These are phyloP conservation scores for Zosterops pallidus DNA, from an alignment of 2,113 vertebrate species.

Conservation along the genomic window DNA sequence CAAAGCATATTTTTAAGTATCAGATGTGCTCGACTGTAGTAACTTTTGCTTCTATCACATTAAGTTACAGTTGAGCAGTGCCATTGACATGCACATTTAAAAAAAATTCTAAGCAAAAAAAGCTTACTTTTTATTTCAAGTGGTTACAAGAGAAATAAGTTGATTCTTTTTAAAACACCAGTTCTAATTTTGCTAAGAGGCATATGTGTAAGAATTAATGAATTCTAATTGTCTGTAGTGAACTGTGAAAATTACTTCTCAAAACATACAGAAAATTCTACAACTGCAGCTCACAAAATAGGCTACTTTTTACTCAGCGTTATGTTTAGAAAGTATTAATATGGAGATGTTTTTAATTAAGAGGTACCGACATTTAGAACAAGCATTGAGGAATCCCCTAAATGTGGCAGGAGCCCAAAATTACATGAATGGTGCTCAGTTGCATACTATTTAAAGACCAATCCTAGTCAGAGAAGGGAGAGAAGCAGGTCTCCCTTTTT, in stretches of 20 bases:
- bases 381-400: neutral
- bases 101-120: neutral
- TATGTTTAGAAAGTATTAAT: neutral
- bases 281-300: neutral
- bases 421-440: neutral
- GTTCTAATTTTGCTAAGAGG: neutral
- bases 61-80: neutral
- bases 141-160: neutral
- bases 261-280: neutral
- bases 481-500: neutral
- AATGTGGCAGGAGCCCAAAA: neutral
- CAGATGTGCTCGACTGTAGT: neutral
- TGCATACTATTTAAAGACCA: neutral
- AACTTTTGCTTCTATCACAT: neutral
- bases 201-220: fast-evolving
- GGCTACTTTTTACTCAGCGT: neutral
- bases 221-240: neutral
- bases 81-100: neutral
- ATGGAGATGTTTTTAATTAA: neutral
- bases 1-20: conserved; percentile 47
- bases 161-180: neutral
- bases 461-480: neutral
- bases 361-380: neutral
- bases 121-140: neutral
- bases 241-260: neutral